These are phyloP conservation scores for Poeciliopsis turrubarensis DNA, from an alignment of 2,113 vertebrate genomes.

Conservation along the genomic window DNA sequence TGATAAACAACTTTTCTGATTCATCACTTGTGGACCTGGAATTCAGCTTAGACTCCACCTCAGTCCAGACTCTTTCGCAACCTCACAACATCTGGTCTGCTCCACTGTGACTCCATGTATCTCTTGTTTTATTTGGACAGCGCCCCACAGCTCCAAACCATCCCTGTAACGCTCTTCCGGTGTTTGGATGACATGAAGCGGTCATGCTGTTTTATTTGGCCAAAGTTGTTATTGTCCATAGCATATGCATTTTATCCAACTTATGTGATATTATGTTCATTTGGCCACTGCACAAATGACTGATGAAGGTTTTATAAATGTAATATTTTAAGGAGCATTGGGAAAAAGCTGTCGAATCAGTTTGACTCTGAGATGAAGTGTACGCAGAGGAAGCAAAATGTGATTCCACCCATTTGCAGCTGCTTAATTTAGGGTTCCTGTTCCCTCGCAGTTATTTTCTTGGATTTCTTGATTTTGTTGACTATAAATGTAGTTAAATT, in stretches of 20 bases:
- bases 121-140: slow-evolving; percentile 74
- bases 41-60: slow-evolving; percentile 56
- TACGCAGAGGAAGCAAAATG: slow-evolving; percentile 19
- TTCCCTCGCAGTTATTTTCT: no score
- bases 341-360: background rate
- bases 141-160: slow-evolving; percentile 62
- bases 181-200: slow-evolving; percentile 41
- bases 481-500: no score
- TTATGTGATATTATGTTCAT: background rate
- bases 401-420: slow-evolving; percentile 32
- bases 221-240: slow-evolving; percentile 22
- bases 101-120: slow-evolving; percentile 56
- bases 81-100: slow-evolving; percentile 66
- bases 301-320: background rate
- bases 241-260: slow-evolving; percentile 14
- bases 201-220: slow-evolving; percentile 13
- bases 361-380: slow-evolving; percentile 1
- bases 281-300: slow-evolving; percentile 7
- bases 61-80: slow-evolving; percentile 67
- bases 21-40: slow-evolving; percentile 29
- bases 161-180: slow-evolving; percentile 48
- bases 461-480: no score
- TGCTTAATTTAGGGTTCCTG: slow-evolving; percentile 6
- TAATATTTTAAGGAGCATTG: background rate
- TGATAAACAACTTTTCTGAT: slow-evolving; percentile 55